Base-by-base conservation (phyloP, 1,140 invertebrate genomes). In the Drosophila nannoptera region DNA sequence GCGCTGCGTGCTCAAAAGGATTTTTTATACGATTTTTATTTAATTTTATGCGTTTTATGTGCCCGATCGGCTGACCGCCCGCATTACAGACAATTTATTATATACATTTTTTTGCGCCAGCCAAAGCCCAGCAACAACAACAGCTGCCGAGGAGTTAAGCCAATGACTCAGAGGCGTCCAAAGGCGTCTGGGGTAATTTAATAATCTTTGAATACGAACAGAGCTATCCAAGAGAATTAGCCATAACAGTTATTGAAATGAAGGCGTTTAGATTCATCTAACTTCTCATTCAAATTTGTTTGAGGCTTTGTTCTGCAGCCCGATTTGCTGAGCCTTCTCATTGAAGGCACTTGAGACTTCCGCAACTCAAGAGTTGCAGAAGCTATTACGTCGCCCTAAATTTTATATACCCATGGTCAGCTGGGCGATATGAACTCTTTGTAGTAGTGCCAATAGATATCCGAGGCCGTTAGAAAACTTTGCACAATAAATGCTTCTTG, bases 21-120 rank as follows among this genome's bases (percentile, higher is more conserved):
- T 83, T 78, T 78, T 42, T 46, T 32, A 66, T 66, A 56, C 69
- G 69, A 81, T 67, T 77, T 82, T 77, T 81, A 81, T 78, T 83
- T 76, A 73, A 81, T 77, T 77, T 71, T 71, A 61, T 64, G 66
- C 50, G 60, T 55, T 61, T 75, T 73, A 55, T 54, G 29, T 38
- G 42, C 35, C 40, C 16, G 40, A 62, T 46, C 60, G 42, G 35
- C 40, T 61, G 64, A 43, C 33, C 42, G 36, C 31, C 32, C 49
- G 42, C 40, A 49, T 40, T 64, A 53, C 31, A 52, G 43, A 5
- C 52, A 32, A 36, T 38, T 53, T 46, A 40, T 16, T 42, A 9
- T 38, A 9, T 40, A 40, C 12, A 14, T 11, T 14, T 14, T 29
- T 43, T 66, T n/a, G 9, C 32, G 52, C 29, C 22, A 22, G 40